Evolutionary conservation across 2,888 invertebrate species (phyloP).

Genomic region (Coenonympha arcania): DNA sequence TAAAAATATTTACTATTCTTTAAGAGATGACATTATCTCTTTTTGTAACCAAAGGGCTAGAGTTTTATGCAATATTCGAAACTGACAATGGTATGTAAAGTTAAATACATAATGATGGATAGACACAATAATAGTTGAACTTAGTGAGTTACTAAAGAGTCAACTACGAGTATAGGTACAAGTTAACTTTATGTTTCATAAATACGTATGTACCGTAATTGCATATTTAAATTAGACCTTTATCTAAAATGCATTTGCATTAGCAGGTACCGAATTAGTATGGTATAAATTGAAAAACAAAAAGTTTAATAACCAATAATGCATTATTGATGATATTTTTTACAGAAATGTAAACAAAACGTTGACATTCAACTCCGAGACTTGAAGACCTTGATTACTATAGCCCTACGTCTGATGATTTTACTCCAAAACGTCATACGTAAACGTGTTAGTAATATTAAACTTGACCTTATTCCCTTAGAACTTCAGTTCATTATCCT

Average conservation of each 20-base stretch:
- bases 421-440: conserved; percentile 32
- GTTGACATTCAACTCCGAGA: conserved; percentile 64
- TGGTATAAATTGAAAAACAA: conserved; percentile 26
- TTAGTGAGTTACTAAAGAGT: no score
- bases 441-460: conserved; percentile 20
- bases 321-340: conserved; percentile 32
- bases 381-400: conserved; percentile 65
- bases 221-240: background rate
- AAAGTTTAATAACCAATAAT: conserved; percentile 30
- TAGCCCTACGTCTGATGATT: conserved; percentile 38
- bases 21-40: no score
- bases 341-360: conserved; percentile 59
- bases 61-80: no score
- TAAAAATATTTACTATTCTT: no score
- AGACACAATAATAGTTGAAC: no score
- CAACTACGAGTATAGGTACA: no score
- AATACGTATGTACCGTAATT: background rate
- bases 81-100: no score
- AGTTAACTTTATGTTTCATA: background rate
- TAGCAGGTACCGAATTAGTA: conserved; percentile 2
- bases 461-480: conserved; percentile 30
- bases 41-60: no score
- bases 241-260: conserved; percentile 1
- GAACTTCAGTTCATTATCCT: conserved; percentile 9
- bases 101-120: no score